Percentiles rank a stretch among this genome's conserved stretches.
Conservation (phyloP, 2,797 vertebrate genomes). For the Diceros bicornis region DNA sequence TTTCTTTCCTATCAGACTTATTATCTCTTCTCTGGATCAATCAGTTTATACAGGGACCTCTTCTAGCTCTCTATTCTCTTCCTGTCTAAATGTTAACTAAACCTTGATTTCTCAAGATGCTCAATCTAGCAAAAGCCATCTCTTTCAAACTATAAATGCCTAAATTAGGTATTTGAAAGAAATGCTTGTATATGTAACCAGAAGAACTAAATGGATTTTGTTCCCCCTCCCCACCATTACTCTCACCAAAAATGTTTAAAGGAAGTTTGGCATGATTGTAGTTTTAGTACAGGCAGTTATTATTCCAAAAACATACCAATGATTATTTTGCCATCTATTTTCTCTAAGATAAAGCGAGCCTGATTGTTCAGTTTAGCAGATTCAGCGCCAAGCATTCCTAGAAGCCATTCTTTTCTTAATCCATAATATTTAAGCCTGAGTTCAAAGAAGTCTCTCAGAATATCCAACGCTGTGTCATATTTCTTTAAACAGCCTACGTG, state of each 20-base stretch:
- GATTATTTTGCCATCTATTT: constrained; percentile 96
- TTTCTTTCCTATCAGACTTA: not conserved
- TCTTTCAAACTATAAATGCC: constrained; percentile 16
- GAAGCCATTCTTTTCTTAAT: constrained; percentile 97
- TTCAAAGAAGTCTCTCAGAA: constrained; percentile 96
- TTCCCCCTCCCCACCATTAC: not conserved
- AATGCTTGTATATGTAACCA: not conserved
- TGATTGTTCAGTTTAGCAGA: constrained; percentile 96
- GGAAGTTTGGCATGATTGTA: constrained; percentile 20
- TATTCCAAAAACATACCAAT: constrained; percentile 93
- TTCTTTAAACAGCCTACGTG: constrained; percentile 97
- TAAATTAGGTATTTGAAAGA: constrained; percentile 47
- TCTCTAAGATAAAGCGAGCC: constrained; percentile 99
- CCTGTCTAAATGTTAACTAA: constrained; percentile 55
- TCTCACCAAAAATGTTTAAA: constrained; percentile 43
- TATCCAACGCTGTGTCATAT: constrained; percentile 94
- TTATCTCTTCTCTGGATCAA: not conserved
- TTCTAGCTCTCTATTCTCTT: constrained; percentile 43
- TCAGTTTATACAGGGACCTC: constrained; percentile 30
- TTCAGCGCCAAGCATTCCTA: constrained; percentile 96
- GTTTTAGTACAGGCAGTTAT: constrained; percentile 27
- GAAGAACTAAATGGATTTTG: constrained; percentile 55
- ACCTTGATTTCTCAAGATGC: constrained; percentile 47
- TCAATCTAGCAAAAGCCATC: constrained; percentile 20
- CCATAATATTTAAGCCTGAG: constrained; percentile 95